Conservation (phyloP, 30 jellyfish, hydroid and myxozoan genomes). For the Turritopsis dohrnii region DNA sequence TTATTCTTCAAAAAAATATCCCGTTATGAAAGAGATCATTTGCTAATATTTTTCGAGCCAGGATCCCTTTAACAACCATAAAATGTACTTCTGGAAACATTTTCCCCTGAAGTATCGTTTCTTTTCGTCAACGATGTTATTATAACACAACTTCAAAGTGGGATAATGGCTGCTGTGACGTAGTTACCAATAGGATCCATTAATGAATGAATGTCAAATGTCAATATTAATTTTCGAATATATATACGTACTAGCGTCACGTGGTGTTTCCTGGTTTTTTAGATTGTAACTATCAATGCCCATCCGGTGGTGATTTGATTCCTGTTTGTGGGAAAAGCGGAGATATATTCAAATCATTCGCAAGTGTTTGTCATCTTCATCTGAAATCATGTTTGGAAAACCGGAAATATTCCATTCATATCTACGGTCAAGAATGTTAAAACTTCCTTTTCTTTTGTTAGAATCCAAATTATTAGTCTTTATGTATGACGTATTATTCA, state of each 20-base stretch:
- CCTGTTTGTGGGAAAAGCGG: background rate
- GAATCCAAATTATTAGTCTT: background rate
- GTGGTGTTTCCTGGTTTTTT: background rate
- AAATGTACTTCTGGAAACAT: too few species aligned
- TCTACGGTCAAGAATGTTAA: background rate
- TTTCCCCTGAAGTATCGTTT: too few species aligned
- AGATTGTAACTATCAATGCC: background rate
- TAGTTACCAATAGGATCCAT: too few species aligned
- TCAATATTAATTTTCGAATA: background rate
- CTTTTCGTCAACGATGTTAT: too few species aligned
- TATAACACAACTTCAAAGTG: too few species aligned
- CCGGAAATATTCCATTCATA: background rate
- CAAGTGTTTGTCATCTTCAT: background rate
- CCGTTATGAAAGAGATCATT: too few species aligned
- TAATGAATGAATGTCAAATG: background rate
- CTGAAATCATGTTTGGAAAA: background rate
- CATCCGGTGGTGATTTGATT: background rate
- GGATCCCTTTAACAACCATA: too few species aligned
- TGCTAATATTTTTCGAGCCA: too few species aligned
- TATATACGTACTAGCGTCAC: background rate
- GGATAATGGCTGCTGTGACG: too few species aligned
- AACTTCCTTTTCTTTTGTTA: background rate
- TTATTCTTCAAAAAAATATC: too few species aligned
- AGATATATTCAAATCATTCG: background rate
- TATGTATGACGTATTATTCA: background rate